These are phyloP conservation scores for Hippoglossus hippoglossus DNA, from an alignment of 2,797 vertebrate genomes.

Conservation along the genomic window DNA sequence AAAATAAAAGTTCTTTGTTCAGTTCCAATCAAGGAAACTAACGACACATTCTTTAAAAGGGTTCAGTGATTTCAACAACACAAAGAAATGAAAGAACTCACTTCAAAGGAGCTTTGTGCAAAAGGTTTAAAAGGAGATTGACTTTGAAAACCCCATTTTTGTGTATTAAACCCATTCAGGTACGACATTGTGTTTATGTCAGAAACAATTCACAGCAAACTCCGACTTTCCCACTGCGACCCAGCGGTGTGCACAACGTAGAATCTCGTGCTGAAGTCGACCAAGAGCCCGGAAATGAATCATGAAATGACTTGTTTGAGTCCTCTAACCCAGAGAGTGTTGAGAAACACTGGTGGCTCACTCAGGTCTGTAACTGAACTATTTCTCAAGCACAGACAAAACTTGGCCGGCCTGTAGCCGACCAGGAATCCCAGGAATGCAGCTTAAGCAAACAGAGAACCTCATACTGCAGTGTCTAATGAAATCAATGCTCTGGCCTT, in stretches of 20 bases:
- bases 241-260: neutral
- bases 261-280: neutral
- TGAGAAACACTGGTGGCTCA: slow-evolving; percentile 34
- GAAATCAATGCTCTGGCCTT: slow-evolving; percentile 75
- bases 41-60: neutral
- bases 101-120: no score
- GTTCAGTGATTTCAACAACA: slow-evolving; percentile 5
- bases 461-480: slow-evolving; percentile 75
- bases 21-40: neutral
- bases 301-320: slow-evolving; percentile 8
- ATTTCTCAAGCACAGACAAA: slow-evolving; percentile 73
- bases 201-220: neutral
- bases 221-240: neutral
- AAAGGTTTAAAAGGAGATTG: no score
- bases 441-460: slow-evolving; percentile 85
- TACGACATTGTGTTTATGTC: no score
- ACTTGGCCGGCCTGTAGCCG: slow-evolving; percentile 68
- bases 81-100: neutral
- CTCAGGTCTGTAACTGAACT: slow-evolving; percentile 40
- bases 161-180: no score
- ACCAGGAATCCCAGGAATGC: slow-evolving; percentile 85
- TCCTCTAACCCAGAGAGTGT: slow-evolving; percentile 6
- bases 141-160: no score
- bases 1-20: neutral
- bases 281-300: slow-evolving; percentile 4